Evolutionary conservation across 2,888 invertebrate genomes (phyloP), one percentile per base, ranked within the genome.

Genomic region (Andricus quercusramuli): DNA sequence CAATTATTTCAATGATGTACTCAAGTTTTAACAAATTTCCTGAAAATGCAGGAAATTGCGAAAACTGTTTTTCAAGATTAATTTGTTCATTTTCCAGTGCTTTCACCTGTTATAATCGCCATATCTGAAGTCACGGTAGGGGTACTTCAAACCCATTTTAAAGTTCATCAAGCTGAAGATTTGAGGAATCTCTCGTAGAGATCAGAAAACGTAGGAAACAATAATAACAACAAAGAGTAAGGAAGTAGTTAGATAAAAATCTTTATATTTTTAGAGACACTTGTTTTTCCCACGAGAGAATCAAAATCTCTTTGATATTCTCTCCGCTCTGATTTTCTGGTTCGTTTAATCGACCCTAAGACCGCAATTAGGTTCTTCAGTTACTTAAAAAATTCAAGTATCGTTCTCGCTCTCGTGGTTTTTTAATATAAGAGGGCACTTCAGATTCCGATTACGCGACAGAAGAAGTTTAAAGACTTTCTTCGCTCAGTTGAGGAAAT

Each of bases 31-130:
- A 41, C 9, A 41, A 41, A 41, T 6, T 1, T 41, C 13, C 13
- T 41, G 3, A 13, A 47, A 47, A 47, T 47, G 4, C 13, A 47
- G 15, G 15, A 47, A 47, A 47, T 47, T 47, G 47, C 4, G 0
- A 15, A 47, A 15, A 5, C 17, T 4, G n/a, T 6, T 8, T 29
- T n/a, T 56, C 3, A n/a, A 56, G 1, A n/a, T 32, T n/a, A 37
- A 56, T 22, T 62, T 9, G 59, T 37, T 74, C 37, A 51, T 25
- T 32, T 74, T 74, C 32, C 25, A 32, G 32, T 56, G n/a, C 74
- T 74, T 74, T 74, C 74, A 74, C 74, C 56, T 56, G 56, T 74
- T 56, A 56, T 56, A 74, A 74, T 74, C 56, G 56, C 37, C 37
- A 74, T 32, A 17, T 74, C 29, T 56, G 32, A 74, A 56, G 74